A percentile compares a stretch with the other conserved stretches of the same genome.
phyloP scores from a whole-genome alignment of 2,113 vertebrate species.

The Lampris megalopsis region DNA sequence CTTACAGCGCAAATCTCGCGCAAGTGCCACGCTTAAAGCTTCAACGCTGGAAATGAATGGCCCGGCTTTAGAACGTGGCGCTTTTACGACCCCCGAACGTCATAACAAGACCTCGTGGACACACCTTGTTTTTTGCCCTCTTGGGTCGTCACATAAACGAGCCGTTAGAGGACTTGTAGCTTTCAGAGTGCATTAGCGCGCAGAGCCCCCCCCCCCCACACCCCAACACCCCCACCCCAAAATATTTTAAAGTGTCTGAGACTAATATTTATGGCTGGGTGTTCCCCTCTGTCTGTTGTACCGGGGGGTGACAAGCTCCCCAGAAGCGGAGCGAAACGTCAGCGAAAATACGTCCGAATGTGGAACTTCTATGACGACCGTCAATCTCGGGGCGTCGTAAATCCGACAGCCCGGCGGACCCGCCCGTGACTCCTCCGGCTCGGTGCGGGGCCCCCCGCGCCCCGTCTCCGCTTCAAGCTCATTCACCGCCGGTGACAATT shows the following conservation, averaged over 20 bases:
- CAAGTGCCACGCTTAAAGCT: conserved; percentile 58
- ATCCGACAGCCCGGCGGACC: conserved; percentile 59
- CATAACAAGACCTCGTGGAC: conserved; percentile 78
- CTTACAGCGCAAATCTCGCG: conserved; percentile 69
- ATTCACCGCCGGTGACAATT: conserved; percentile 67
- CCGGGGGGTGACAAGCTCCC: conserved; percentile 76
- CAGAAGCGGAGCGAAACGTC: conserved; percentile 70
- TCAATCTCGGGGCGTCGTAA: conserved; percentile 70
- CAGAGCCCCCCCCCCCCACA: conserved; percentile 73
- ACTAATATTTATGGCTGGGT: conserved; percentile 80
- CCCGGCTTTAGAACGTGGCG: conserved; percentile 70
- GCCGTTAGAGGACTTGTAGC: conserved; percentile 73
- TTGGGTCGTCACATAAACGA: conserved; percentile 80
- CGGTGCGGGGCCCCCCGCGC: conserved; percentile 23
- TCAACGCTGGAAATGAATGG: conserved; percentile 72
- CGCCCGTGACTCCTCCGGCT: conserved; percentile 59
- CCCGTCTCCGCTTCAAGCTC: conserved; percentile 68
- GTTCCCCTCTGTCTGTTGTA: conserved; percentile 79
- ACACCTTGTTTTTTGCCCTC: conserved; percentile 81
- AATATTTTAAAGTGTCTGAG: conserved; percentile 76
- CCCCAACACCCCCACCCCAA: conserved; percentile 75
- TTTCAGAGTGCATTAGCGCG: conserved; percentile 75
- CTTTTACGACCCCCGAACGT: conserved; percentile 77
- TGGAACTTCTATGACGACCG: conserved; percentile 70
- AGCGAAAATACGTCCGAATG: conserved; percentile 72